Conservation (phyloP, 2,113 vertebrate species). For the Sigmodon hispidus region DNA sequence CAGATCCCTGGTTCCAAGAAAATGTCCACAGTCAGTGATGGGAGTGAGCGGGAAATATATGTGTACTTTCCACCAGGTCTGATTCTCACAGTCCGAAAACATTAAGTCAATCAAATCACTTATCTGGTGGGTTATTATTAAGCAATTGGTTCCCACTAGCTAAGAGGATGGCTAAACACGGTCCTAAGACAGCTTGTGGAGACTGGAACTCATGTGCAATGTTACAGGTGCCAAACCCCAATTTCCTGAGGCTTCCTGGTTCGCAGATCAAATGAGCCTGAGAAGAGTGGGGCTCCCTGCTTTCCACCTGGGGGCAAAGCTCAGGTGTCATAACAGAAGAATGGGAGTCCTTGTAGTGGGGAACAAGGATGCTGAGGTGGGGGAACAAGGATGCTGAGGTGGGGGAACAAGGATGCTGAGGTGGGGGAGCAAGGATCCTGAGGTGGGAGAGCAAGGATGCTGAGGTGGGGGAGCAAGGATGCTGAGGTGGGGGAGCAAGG, state of each 20-base stretch:
- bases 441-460: neutral
- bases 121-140: constrained; percentile 55
- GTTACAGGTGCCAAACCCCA: too few species aligned
- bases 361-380: too few species aligned
- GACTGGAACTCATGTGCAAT: neutral
- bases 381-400: too few species aligned
- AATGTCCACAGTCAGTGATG: constrained; percentile 30
- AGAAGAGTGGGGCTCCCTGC: neutral
- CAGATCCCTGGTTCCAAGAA: neutral
- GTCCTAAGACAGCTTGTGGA: neutral
- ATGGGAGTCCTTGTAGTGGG: too few species aligned
- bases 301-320: neutral
- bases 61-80: neutral
- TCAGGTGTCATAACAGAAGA: neutral
- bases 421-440: too few species aligned
- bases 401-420: too few species aligned
- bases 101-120: constrained; percentile 59
- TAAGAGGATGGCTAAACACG: neutral
- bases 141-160: constrained; percentile 1
- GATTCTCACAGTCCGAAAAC: constrained; percentile 41
- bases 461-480: too few species aligned
- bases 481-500: too few species aligned
- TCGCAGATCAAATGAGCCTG: neutral
- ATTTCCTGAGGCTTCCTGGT: accelerated
- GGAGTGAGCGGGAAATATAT: neutral